Conservation (phyloP, 2,888 invertebrate species). For the Lycaena phlaeas region DNA sequence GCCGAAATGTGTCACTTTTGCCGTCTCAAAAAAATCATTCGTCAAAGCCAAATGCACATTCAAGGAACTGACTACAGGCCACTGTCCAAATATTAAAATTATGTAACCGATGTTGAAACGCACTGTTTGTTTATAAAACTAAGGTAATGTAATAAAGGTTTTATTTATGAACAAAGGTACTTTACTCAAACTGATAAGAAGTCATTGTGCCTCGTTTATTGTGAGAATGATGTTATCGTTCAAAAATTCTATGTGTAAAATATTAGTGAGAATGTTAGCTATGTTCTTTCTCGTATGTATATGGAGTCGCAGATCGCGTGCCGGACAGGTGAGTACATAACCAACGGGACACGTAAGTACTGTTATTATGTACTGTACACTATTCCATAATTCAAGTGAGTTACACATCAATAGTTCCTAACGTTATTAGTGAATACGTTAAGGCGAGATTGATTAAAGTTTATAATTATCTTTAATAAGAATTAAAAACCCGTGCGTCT, state of each 20-base stretch:
- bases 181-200: slow-evolving; percentile 20
- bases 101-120: slow-evolving; percentile 28
- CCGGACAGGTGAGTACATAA: slow-evolving; percentile 1
- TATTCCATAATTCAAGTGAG: slow-evolving; percentile 2
- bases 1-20: slow-evolving; percentile 49
- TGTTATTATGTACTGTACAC: slow-evolving; percentile 7
- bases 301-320: neutral
- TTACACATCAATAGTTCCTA: slow-evolving; percentile 3
- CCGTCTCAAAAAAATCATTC: slow-evolving; percentile 45
- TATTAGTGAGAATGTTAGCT: slow-evolving; percentile 7
- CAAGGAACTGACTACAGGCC: slow-evolving; percentile 45
- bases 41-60: slow-evolving; percentile 43
- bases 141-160: slow-evolving; percentile 14
- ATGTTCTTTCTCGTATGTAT: slow-evolving; percentile 11
- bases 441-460: slow-evolving; percentile 7
- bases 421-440: slow-evolving; percentile 5
- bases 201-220: slow-evolving; percentile 15
- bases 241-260: slow-evolving; percentile 11
- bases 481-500: too few species aligned
- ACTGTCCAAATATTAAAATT: slow-evolving; percentile 43
- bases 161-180: slow-evolving; percentile 23
- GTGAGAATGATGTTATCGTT: slow-evolving; percentile 9
- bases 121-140: slow-evolving; percentile 13
- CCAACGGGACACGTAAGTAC: neutral
- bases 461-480: slow-evolving; percentile 9